Evolutionary conservation across 2,113 vertebrate genomes (phyloP).

Genomic region (Parotia lawesii): DNA sequence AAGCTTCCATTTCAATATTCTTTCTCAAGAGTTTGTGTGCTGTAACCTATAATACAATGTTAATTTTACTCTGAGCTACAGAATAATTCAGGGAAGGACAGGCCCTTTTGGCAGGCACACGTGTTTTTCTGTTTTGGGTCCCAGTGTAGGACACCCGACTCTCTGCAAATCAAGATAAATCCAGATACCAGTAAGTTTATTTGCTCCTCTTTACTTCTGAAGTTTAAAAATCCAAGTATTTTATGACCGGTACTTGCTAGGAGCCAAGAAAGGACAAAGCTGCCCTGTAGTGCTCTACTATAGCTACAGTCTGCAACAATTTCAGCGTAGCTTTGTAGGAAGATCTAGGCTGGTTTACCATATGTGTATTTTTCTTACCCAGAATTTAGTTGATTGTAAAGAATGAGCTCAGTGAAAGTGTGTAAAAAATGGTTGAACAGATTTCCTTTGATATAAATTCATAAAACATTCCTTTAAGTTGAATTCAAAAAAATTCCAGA

Average conservation of each 20-base stretch:
- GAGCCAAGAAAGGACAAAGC: not conserved
- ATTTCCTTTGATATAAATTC: not conserved
- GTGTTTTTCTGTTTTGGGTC: not conserved
- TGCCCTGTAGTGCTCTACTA: not conserved
- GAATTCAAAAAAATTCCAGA: not conserved
- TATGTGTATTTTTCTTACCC: not conserved
- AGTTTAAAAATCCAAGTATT: not conserved
- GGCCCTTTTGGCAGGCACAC: not conserved
- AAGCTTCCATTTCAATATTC: not conserved
- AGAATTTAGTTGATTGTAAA: not conserved
- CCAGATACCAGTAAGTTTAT: not conserved
- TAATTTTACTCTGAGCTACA: not conserved
- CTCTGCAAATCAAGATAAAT: not conserved
- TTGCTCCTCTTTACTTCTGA: not conserved
- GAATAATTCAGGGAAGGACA: not conserved
- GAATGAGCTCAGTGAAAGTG: not conserved
- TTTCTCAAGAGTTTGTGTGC: not conserved
- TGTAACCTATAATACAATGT: not conserved
- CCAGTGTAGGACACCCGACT: not conserved
- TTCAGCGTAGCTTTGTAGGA: not conserved
- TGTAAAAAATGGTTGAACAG: not conserved
- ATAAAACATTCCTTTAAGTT: not conserved
- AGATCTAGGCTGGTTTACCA: not conserved
- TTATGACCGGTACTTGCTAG: not conserved
- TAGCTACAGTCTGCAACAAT: not conserved